phyloP scores from a whole-genome alignment of 2,888 invertebrate species.

The Drosophila nr. fundita region DNA sequence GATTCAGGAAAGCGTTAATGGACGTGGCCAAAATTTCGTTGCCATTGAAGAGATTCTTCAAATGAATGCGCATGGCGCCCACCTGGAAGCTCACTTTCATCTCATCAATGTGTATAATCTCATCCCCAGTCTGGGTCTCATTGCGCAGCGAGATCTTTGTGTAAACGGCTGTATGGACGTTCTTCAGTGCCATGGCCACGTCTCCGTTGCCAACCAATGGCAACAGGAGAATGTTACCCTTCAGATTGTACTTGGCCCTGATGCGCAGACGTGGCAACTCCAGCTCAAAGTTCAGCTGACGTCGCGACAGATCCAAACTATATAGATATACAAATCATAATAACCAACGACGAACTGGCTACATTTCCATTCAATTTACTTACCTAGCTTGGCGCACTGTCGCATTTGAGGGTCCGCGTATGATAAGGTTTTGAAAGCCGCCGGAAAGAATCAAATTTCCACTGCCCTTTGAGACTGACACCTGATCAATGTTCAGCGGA shows the following conservation, averaged over 20 bases:
- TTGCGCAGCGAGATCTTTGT: constrained; percentile 86
- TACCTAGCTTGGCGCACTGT: constrained; percentile 84
- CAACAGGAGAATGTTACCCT: constrained; percentile 87
- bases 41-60: constrained; percentile 88
- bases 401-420: constrained; percentile 87
- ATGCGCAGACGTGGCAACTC: constrained; percentile 86
- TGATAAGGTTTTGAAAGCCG: constrained; percentile 86
- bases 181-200: constrained; percentile 86
- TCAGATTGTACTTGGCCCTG: constrained; percentile 87
- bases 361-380: not conserved
- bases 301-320: constrained; percentile 86
- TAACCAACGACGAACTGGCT: not conserved
- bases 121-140: constrained; percentile 83
- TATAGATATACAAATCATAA: constrained; percentile 16
- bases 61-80: constrained; percentile 86
- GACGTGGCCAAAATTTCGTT: constrained; percentile 87
- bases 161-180: constrained; percentile 86
- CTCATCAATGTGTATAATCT: constrained; percentile 85
- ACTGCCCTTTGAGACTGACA: constrained; percentile 86
- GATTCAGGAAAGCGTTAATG: constrained; percentile 87
- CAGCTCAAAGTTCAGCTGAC: constrained; percentile 86
- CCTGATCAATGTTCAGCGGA: constrained; percentile 86
- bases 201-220: constrained; percentile 87
- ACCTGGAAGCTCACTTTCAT: constrained; percentile 87
- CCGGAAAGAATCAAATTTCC: constrained; percentile 86